These are phyloP conservation scores for Gambusia holbrooki DNA, from an alignment of 2,113 vertebrate species.

Conservation along the genomic window DNA sequence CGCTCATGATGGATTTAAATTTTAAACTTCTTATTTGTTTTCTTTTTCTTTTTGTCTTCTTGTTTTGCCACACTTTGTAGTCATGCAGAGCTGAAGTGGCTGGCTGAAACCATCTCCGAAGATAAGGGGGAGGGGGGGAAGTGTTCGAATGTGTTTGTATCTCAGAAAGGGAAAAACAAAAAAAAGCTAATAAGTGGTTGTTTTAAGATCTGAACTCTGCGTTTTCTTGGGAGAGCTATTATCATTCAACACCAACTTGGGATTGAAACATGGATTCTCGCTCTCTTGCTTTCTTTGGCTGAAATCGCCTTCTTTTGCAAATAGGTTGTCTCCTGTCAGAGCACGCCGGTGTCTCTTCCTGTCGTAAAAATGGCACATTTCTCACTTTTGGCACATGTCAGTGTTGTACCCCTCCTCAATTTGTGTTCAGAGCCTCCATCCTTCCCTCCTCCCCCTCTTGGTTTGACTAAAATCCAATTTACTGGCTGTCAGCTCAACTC, in stretches of 20 bases:
- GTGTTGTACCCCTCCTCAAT: conserved; percentile 79
- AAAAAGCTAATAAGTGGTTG: conserved; percentile 51
- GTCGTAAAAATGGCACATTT: conserved; percentile 72
- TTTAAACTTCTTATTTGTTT: conserved; percentile 34
- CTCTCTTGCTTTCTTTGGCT: conserved; percentile 39
- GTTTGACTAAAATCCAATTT: conserved; percentile 87
- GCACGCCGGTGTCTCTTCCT: conserved; percentile 66
- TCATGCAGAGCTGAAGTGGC: conserved; percentile 50
- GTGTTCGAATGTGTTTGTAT: conserved; percentile 53
- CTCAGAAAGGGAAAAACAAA: conserved; percentile 28
- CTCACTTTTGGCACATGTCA: conserved; percentile 80
- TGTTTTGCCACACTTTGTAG: neutral
- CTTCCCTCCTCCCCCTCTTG: conserved; percentile 59
- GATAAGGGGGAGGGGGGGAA: conserved; percentile 13
- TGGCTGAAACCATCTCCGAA: conserved; percentile 23
- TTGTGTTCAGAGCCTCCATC: conserved; percentile 70
- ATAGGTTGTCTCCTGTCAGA: conserved; percentile 75
- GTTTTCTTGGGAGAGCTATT: conserved; percentile 60
- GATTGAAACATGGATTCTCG: conserved; percentile 46
- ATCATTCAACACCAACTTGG: conserved; percentile 44
- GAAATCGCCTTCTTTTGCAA: conserved; percentile 75
- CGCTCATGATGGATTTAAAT: conserved; percentile 40
- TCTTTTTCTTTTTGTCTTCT: neutral
- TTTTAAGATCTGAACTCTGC: conserved; percentile 57
- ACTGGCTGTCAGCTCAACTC: conserved; percentile 84